A percentile compares a stretch with the other conserved stretches of the same genome.
These are phyloP conservation scores for Scomber colias DNA, from an alignment of 2,113 vertebrate species.

Conservation along the genomic window DNA sequence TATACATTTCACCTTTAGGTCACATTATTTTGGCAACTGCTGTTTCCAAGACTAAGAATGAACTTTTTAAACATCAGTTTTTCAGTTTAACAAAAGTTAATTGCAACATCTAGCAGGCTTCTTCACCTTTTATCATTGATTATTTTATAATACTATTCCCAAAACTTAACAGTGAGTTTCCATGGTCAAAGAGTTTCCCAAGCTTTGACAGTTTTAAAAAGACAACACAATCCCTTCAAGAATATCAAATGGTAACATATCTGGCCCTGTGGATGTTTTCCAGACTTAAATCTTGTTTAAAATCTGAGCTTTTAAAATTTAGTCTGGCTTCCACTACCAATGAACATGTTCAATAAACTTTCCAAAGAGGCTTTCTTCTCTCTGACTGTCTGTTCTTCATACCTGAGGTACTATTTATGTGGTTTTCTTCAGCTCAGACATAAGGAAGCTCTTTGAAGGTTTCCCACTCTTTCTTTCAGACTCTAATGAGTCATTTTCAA, in stretches of 20 bases:
- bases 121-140: too few relatives aligned
- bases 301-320: background rate
- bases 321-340: background rate
- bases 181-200: too few relatives aligned
- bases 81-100: too few relatives aligned
- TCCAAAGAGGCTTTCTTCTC: conserved; percentile 4
- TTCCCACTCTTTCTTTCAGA: background rate
- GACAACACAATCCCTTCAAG: background rate
- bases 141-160: too few relatives aligned
- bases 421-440: background rate
- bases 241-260: background rate
- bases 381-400: conserved; percentile 26
- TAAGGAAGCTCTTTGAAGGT: conserved; percentile 31
- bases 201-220: background rate
- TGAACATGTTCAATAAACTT: background rate
- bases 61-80: too few relatives aligned
- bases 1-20: too few relatives aligned
- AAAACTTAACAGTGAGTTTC: too few relatives aligned
- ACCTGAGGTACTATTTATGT: conserved; percentile 15
- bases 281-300: background rate
- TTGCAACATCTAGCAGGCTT: too few relatives aligned
- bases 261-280: background rate
- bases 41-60: too few relatives aligned
- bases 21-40: too few relatives aligned
- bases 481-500: conserved; percentile 15